These are phyloP conservation scores for Acanthopleura granulata DNA, from an alignment of 2,888 invertebrate species.

Conservation along the genomic window DNA sequence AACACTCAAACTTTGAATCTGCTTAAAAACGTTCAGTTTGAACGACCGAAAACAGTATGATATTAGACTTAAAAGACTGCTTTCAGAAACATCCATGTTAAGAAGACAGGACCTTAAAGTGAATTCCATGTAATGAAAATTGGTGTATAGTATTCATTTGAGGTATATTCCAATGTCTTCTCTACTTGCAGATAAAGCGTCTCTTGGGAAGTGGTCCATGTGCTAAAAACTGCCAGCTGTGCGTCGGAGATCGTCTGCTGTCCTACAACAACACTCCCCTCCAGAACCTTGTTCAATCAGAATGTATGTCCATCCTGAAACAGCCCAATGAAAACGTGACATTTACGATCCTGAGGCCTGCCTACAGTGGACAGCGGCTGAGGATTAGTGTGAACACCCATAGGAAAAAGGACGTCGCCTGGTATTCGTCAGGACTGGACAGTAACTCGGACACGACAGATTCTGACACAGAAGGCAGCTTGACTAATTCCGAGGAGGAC, in stretches of 20 bases:
- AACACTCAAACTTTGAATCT: no score
- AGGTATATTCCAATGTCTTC: conserved; percentile 4
- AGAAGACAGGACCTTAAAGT: no score
- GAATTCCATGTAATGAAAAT: no score
- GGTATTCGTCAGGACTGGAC: neutral
- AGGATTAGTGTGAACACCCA: neutral
- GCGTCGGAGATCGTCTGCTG: conserved; percentile 89
- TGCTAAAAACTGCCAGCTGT: conserved; percentile 82
- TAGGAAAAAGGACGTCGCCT: neutral
- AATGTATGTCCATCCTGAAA: conserved; percentile 89
- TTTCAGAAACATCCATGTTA: no score
- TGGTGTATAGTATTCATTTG: no score
- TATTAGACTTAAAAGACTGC: no score
- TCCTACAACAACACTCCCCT: conserved; percentile 85
- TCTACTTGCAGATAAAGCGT: conserved; percentile 55
- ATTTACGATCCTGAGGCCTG: conserved; percentile 76
- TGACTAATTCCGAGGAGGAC: neutral
- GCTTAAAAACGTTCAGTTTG: no score
- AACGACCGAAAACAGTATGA: no score
- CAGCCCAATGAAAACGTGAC: conserved; percentile 84
- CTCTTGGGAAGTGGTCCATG: conserved; percentile 59
- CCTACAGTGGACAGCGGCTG: conserved; percentile 32
- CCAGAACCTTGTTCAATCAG: conserved; percentile 86
- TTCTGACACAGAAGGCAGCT: conserved; percentile 32
- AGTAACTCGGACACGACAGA: conserved; percentile 25